phyloP scores from a whole-genome alignment of 2,113 vertebrate species.

The Oxyura jamaicensis region DNA sequence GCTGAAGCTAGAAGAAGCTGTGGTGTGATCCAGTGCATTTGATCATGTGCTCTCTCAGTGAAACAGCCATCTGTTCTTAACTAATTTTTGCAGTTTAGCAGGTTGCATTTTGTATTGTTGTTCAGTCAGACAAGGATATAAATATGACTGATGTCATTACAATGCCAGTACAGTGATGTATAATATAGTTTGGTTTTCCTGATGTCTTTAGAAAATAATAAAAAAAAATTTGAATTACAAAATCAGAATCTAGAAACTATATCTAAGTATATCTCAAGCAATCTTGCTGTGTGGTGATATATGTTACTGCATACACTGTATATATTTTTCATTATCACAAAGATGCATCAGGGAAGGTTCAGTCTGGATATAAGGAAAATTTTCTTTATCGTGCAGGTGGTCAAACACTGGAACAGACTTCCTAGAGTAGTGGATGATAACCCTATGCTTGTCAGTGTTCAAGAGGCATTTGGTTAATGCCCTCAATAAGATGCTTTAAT shows the following conservation, averaged over 20 bases:
- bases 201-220: not conserved
- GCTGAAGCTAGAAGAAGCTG: not conserved
- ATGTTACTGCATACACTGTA: not conserved
- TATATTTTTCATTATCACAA: not conserved
- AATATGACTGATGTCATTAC: fast-evolving
- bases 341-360: not conserved
- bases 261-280: not conserved
- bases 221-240: not conserved
- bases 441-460: no score
- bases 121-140: not conserved
- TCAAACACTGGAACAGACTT: no score
- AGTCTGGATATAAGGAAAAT: not conserved
- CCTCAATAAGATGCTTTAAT: no score
- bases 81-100: not conserved
- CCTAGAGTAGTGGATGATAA: no score
- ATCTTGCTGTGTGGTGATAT: not conserved
- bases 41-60: not conserved
- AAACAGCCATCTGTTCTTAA: not conserved
- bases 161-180: not conserved
- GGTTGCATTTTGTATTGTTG: not conserved
- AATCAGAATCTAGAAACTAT: not conserved
- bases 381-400: no score
- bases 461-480: no score
- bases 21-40: not conserved
- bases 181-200: not conserved